phyloP scores from a whole-genome alignment of 2,113 vertebrate species.

The Hemiprocne comata region DNA sequence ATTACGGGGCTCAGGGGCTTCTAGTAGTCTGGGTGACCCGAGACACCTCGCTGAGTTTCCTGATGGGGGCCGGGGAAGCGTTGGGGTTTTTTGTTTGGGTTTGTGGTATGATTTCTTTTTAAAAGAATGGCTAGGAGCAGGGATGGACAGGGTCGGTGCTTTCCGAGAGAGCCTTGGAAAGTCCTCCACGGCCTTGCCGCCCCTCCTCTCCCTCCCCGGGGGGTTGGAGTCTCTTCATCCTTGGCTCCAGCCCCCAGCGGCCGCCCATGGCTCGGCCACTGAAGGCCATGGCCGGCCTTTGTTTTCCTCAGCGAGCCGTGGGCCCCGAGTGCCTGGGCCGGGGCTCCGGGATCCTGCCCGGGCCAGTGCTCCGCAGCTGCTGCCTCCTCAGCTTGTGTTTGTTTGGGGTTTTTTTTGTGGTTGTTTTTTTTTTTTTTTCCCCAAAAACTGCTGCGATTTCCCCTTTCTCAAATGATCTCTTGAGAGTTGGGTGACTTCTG shows the following conservation, averaged over 20 bases:
- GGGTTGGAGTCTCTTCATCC: too few species aligned
- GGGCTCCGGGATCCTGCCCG: not conserved
- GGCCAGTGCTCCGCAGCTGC: not conserved
- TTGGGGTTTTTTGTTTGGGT: accelerated
- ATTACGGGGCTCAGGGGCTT: not conserved
- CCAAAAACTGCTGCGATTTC: not conserved
- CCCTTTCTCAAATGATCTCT: not conserved
- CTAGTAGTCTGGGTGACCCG: too few species aligned
- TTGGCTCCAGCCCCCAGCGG: too few species aligned
- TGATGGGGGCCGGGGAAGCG: accelerated
- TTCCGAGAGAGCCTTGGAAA: not conserved
- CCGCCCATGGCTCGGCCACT: not conserved
- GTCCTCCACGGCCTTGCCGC: not conserved
- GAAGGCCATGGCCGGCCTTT: not conserved
- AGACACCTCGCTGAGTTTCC: not conserved
- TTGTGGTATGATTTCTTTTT: too few species aligned
- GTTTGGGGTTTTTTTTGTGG: too few species aligned
- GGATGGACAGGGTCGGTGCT: not conserved
- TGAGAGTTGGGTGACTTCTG: too few species aligned
- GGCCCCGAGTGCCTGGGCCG: not conserved
- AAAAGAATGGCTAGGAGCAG: accelerated
- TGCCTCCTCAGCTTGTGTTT: not conserved
- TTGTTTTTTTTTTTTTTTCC: too few species aligned
- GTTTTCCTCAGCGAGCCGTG: accelerated
- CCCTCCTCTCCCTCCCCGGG: not conserved